These are phyloP conservation scores for Masnerella sp. DNA, from an alignment of 2,888 invertebrate genomes.

Conservation along the genomic window DNA sequence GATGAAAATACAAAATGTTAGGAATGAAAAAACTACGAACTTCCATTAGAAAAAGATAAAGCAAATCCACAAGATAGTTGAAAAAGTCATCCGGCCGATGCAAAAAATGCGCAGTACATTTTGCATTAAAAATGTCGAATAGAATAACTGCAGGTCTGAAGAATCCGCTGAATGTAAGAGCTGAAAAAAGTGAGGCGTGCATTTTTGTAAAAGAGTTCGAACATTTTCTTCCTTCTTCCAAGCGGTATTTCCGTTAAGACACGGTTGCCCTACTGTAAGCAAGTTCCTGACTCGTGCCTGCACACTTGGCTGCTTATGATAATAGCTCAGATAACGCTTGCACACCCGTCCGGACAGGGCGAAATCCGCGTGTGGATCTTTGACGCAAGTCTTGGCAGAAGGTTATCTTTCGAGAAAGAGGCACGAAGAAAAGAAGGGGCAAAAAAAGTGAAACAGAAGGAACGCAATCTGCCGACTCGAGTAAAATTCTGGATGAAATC, in stretches of 20 bases:
- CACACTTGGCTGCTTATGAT: conserved; percentile 72
- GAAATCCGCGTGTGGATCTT: conserved; percentile 55
- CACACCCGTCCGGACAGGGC: conserved; percentile 58
- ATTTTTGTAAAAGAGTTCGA: conserved; percentile 50
- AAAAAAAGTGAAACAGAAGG: conserved; percentile 25
- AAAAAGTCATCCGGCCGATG: too few species aligned
- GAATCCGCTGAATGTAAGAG: conserved; percentile 22
- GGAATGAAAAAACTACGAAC: too few species aligned
- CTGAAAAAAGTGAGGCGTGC: conserved; percentile 33
- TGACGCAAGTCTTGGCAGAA: conserved; percentile 49
- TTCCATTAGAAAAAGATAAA: too few species aligned
- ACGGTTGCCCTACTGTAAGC: conserved; percentile 59
- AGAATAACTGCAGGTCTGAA: conserved; percentile 8
- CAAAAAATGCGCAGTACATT: too few species aligned
- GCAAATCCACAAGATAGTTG: too few species aligned
- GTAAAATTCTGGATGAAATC: conserved; percentile 36
- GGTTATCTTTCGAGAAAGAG: conserved; percentile 45
- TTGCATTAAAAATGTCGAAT: conserved; percentile 10
- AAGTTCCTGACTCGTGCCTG: conserved; percentile 70
- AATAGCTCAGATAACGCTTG: conserved; percentile 68
- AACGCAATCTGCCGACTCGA: conserved; percentile 31
- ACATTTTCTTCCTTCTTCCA: conserved; percentile 43
- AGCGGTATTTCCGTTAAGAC: conserved; percentile 57
- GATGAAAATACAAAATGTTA: too few species aligned
- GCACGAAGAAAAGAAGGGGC: conserved; percentile 5